Percentiles rank a stretch among this genome's conserved stretches.
phyloP scores from a whole-genome alignment of 2,797 vertebrate species.

The Serranus cabrilla region DNA sequence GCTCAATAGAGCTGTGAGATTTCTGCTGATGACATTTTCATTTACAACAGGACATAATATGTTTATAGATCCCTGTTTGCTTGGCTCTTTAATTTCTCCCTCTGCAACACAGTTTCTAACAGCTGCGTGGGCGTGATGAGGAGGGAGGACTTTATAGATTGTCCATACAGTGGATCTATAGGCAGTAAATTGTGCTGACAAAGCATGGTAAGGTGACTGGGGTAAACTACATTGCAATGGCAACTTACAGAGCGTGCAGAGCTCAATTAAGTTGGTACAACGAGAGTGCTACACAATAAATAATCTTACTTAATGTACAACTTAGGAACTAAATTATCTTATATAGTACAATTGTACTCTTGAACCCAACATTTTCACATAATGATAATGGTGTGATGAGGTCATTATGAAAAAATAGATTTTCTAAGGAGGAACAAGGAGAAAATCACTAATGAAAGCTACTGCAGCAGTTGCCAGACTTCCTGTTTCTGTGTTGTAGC shows the following conservation, averaged over 20 bases:
- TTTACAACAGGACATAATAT: constrained; percentile 83
- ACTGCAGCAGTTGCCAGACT: constrained; percentile 50
- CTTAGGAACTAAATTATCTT: constrained; percentile 7
- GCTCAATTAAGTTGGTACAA: constrained; percentile 60
- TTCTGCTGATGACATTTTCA: constrained; percentile 83
- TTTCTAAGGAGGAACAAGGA: constrained; percentile 49
- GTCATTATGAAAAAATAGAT: constrained; percentile 51
- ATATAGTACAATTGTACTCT: constrained; percentile 24
- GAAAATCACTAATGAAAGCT: constrained; percentile 55
- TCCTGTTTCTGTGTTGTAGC: constrained; percentile 66
- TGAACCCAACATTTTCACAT: constrained; percentile 52
- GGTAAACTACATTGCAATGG: constrained; percentile 52
- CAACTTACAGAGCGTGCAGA: constrained; percentile 51
- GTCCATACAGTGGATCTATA: constrained; percentile 71
- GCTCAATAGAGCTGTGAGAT: constrained; percentile 73
- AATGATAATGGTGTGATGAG: constrained; percentile 41
- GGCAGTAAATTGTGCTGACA: constrained; percentile 80
- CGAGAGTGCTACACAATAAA: constrained; percentile 10
- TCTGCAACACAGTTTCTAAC: constrained; percentile 79
- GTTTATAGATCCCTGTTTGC: constrained; percentile 85
- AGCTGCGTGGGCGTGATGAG: constrained; percentile 65
- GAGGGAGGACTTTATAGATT: constrained; percentile 80
- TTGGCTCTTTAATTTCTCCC: constrained; percentile 82
- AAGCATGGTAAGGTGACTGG: constrained; percentile 61
- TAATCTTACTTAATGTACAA: constrained; percentile 22